These are phyloP conservation scores for Tineola bisselliella DNA, from an alignment of 2,888 invertebrate species.

Conservation along the genomic window DNA sequence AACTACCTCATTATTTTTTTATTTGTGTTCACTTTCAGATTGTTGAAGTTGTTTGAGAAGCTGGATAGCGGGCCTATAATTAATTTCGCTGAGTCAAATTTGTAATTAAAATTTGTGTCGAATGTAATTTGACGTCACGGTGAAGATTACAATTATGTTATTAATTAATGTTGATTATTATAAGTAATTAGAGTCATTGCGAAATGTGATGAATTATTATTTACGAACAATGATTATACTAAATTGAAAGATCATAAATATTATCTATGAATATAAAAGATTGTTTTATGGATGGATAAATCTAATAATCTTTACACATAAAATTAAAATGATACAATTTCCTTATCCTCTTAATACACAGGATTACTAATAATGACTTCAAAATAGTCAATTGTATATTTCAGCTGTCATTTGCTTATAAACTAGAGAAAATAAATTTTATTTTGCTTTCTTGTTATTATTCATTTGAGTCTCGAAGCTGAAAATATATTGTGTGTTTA, in stretches of 20 bases:
- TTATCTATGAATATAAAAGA: not conserved
- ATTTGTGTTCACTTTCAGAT: conserved; percentile 20
- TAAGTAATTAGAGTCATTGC: too few relatives aligned
- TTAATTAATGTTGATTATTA: too few relatives aligned
- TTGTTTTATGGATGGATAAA: not conserved
- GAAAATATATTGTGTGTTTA: too few relatives aligned
- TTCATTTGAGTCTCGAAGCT: too few relatives aligned
- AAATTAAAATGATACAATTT: not conserved
- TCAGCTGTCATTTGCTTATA: not conserved
- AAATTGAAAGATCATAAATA: too few relatives aligned
- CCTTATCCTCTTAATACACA: not conserved
- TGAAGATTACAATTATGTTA: not conserved
- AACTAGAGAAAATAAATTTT: too few relatives aligned
- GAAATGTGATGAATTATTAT: too few relatives aligned
- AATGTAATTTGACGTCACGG: not conserved
- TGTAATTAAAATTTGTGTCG: not conserved
- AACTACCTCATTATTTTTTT: conserved; percentile 18
- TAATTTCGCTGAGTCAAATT: not conserved
- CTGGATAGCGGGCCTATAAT: not conserved
- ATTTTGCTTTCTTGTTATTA: too few relatives aligned
- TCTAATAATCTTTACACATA: not conserved
- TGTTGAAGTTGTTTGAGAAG: not conserved
- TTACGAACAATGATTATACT: too few relatives aligned
- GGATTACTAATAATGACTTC: not conserved
- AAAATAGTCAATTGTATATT: not conserved